These are phyloP conservation scores for Trematomus loennbergii DNA, from an alignment of 2,113 vertebrate species.

Conservation along the genomic window DNA sequence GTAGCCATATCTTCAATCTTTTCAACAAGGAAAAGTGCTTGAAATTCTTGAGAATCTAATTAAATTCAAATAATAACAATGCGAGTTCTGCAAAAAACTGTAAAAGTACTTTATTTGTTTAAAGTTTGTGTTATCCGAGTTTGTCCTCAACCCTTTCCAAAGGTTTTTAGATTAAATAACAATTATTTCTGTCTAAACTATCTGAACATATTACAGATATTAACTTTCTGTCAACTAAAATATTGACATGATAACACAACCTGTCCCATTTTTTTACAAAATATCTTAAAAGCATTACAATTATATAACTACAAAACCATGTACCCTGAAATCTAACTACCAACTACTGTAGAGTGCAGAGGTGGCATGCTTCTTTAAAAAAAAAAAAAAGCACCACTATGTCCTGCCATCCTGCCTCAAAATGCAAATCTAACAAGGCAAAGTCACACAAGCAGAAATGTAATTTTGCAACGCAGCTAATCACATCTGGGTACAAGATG, in stretches of 20 bases:
- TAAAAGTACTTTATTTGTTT: no score
- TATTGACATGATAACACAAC: no score
- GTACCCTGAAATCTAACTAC: neutral
- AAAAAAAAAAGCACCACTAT: no score
- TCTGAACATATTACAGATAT: no score
- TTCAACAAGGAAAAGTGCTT: neutral
- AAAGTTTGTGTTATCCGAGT: no score
- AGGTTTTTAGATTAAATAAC: no score
- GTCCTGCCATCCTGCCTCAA: slow-evolving; percentile 4
- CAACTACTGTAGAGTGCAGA: no score
- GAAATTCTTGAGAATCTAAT: slow-evolving; percentile 1
- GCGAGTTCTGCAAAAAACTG: neutral
- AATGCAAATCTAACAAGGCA: slow-evolving; percentile 23
- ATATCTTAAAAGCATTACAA: neutral
- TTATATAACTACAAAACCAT: neutral
- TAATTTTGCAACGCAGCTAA: slow-evolving; percentile 37
- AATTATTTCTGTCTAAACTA: no score
- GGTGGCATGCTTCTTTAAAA: no score
- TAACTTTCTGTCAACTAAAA: no score
- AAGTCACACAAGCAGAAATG: slow-evolving; percentile 39
- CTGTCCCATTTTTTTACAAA: no score
- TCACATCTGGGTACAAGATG: slow-evolving; percentile 57
- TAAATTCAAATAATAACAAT: neutral
- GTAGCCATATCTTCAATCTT: neutral
- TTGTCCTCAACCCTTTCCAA: no score